A percentile compares a stretch with the other conserved stretches of the same genome.
Conservation (phyloP, 2,113 vertebrate species). For the Circaetus gallicus region DNA sequence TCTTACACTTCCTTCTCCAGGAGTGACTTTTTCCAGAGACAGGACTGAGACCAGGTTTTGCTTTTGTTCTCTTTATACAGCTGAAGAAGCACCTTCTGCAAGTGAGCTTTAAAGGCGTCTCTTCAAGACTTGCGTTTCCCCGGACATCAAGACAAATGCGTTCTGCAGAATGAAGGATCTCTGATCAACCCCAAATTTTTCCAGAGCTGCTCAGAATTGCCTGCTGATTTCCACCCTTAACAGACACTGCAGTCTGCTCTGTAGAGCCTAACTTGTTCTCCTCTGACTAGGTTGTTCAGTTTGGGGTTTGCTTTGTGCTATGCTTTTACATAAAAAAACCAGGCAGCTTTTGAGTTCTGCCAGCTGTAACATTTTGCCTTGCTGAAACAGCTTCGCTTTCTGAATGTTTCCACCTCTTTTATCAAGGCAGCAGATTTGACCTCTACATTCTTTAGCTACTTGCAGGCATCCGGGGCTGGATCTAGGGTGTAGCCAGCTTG, state of each 20-base stretch:
- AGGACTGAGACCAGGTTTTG: not conserved
- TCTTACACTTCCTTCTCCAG: not conserved
- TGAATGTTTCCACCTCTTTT: not conserved
- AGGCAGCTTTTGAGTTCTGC: not conserved
- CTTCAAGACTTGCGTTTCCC: not conserved
- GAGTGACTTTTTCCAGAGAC: not conserved
- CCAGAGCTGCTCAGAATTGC: not conserved
- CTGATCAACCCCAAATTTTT: not conserved
- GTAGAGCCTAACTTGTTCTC: not conserved
- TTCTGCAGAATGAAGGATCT: not conserved
- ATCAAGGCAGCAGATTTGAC: not conserved
- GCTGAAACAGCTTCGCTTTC: not conserved
- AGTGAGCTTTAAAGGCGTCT: not conserved
- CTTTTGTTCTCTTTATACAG: not conserved
- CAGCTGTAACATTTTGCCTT: not conserved
- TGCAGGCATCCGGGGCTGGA: not conserved
- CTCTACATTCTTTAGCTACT: not conserved
- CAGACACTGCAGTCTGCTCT: not conserved
- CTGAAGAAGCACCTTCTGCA: not conserved
- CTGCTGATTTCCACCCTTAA: not conserved
- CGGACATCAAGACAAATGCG: not conserved
- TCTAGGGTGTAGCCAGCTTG: not conserved
- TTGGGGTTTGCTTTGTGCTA: not conserved
- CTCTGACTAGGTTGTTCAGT: not conserved
- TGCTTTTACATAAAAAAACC: not conserved